phyloP scores from a whole-genome alignment of 2,113 vertebrate species.

The Pycnonotus jocosus region DNA sequence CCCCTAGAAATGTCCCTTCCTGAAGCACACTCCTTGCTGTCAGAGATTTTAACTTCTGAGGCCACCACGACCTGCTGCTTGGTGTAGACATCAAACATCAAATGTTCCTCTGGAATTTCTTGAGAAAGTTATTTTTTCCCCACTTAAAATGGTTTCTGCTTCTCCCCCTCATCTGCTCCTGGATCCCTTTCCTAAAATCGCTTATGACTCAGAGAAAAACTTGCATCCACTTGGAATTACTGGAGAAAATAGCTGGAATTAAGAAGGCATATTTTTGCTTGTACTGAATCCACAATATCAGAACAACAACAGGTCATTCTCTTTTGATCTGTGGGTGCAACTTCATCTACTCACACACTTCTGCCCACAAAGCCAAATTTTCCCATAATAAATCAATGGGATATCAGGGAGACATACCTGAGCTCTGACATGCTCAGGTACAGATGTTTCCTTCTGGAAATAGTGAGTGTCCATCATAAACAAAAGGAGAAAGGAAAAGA shows the following conservation, averaged over 20 bases:
- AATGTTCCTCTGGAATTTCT: neutral
- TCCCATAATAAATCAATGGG: neutral
- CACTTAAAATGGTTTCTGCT: neutral
- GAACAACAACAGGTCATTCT: neutral
- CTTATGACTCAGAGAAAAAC: neutral
- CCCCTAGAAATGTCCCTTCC: neutral
- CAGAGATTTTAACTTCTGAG: neutral
- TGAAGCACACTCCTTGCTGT: neutral
- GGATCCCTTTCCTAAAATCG: neutral
- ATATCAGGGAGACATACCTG: neutral
- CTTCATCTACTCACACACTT: neutral
- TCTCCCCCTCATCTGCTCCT: neutral
- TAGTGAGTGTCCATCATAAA: neutral
- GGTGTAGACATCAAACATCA: neutral
- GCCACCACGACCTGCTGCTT: neutral
- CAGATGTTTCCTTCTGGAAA: neutral
- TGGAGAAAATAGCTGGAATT: neutral
- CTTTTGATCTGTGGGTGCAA: neutral
- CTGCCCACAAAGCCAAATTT: neutral
- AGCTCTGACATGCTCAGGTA: neutral
- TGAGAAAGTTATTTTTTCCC: neutral
- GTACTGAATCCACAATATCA: neutral
- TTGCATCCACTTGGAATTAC: neutral
- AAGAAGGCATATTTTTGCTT: neutral
- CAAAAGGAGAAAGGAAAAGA: neutral